These are phyloP conservation scores for Arctopsyche grandis DNA, from an alignment of 1,140 invertebrate species.

Conservation along the genomic window DNA sequence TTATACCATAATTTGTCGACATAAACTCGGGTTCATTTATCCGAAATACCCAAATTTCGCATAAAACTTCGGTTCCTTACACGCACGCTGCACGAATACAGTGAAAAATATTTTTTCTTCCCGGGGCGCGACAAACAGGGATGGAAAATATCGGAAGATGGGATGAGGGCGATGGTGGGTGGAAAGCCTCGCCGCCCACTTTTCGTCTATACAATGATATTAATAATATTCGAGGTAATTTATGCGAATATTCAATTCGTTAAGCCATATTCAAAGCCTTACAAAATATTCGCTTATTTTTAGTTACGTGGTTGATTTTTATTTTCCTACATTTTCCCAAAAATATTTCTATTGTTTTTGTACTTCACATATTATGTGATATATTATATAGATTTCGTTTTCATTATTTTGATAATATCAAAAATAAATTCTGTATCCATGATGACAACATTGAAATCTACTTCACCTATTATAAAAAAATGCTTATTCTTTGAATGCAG, in stretches of 20 bases:
- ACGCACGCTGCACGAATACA: conserved; percentile 43
- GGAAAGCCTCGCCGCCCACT: neutral
- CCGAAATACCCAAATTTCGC: neutral
- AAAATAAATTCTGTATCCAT: too few relatives aligned
- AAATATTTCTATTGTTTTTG: too few relatives aligned
- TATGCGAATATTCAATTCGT: neutral
- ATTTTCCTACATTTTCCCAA: too few relatives aligned
- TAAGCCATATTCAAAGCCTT: neutral
- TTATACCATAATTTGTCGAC: too few relatives aligned
- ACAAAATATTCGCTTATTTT: neutral
- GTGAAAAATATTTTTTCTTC: conserved; percentile 47
- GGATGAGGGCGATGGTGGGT: conserved; percentile 12
- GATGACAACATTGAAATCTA: too few relatives aligned
- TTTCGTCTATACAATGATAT: conserved; percentile 15
- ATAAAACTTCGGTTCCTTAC: neutral
- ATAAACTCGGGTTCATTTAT: too few relatives aligned
- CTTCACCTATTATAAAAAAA: too few relatives aligned
- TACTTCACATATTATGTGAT: too few relatives aligned
- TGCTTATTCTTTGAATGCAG: too few relatives aligned
- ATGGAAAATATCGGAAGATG: conserved; percentile 28
- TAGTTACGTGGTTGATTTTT: too few relatives aligned
- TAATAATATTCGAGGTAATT: conserved; percentile 12
- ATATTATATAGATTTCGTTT: too few relatives aligned
- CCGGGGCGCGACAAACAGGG: conserved; percentile 43
- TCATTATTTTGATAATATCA: too few relatives aligned